Evolutionary conservation across 1,140 invertebrate species (phyloP), one percentile per base, ranked within the genome.

Genomic region (Luehdorfia chinensis): DNA sequence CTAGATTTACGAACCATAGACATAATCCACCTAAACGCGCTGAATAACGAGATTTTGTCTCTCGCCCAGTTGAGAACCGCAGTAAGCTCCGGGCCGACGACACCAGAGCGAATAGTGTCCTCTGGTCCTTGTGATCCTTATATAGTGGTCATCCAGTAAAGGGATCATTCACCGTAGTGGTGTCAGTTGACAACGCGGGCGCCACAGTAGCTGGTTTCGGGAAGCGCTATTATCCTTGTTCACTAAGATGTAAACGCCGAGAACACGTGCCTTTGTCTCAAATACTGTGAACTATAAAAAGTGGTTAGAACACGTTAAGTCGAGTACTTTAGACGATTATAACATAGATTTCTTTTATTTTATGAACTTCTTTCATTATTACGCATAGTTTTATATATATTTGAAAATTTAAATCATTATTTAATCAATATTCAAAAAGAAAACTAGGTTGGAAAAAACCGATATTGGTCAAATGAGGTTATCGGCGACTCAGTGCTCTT

Each of bases 21-120:
- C 63, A 69, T 71, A 59, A 62, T 65, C 56, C 50, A 47, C 7
- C 7, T 21, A 7, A 21, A 4, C 3, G 7, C 3, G 7, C 7
- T 21, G 7, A 21, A 21, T 7, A 21, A 7, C 19, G 7, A 21
- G 7, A 21, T 4, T 4, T 7, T 23, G 21, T 23, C n/a, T 23
- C 5, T 4, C n/a, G 5, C 5, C 5, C 21, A 8, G 1, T 23
- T 18, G 8, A 62, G 57, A 57, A 69, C 62, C 43, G 56, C 57
- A 74, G 69, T 71, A 58, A 62, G 70, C 76, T 71, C 78, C 60
- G 65, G 72, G 60, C 34, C 59, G 46, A 65, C 61, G 41, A 65
- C 43, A 64, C 71, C 76, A 75, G 73, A 84, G 83, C 79, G 72
- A 86, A 75, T 84, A 73, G 46, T 77, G 58, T 25, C 30, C 30